Base-by-base conservation (phyloP, 2,888 invertebrate species). In the Tetranychus piercei region DNA sequence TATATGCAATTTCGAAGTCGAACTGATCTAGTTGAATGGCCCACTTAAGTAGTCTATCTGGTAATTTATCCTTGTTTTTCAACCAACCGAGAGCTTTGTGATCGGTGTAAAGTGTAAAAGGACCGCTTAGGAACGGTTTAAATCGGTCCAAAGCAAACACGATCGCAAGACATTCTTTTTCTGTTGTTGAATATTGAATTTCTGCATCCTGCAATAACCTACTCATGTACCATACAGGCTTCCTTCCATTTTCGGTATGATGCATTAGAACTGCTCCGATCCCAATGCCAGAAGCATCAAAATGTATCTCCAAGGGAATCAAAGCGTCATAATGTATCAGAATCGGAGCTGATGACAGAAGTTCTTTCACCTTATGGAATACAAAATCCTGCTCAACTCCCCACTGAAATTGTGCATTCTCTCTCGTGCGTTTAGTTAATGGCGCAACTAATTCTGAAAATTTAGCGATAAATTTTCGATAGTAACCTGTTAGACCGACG, bases 101-200 rank as follows among this genome's bases (percentile, higher is more conserved):
- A 65, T 75, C 75, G 0, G 75, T 75, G 9, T 69, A 34, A 11
- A 75, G 20, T n/a, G 55, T 75, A 45, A 75, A 73, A 6, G 4
- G 70, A 1, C 75, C 75, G 18, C 20, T 20, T 3, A 74, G 6
- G 18, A 67, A 74, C 18, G 1, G 34, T 1, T 43, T 1, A 23
- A 64, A 66, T 22, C 65, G 55, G 3, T 65, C 18, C 6, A 72
- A 69, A 18, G 44, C 65, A 20, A 64, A 69, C 2, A 75, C 45
- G 1, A 75, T 69, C 7, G 75, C 73, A 1, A 73, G 23, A 8
- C 44, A 67, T 34, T 75, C 75, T 4, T 64, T 23, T 23, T 75
- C 75, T 44, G 75, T 67, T 1, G 69, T 55, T n/a, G 55, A 55
- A 43, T 75, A 75, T 11, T 69, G 65, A n/a, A 6, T 15, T 45